Conservation (phyloP, 2,797 vertebrate genomes). For the Gymnocypris eckloni region DNA sequence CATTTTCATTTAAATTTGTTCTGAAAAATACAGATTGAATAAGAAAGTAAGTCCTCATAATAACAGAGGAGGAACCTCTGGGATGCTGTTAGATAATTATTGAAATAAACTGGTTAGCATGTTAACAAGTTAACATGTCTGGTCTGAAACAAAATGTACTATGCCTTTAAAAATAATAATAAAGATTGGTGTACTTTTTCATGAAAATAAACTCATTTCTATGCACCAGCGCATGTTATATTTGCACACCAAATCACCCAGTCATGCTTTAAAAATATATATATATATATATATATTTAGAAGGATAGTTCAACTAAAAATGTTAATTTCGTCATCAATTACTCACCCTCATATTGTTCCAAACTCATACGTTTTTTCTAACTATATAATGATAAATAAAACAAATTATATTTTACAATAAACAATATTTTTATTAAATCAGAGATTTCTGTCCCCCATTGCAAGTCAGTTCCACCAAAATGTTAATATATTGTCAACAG, state of each 20-base stretch:
- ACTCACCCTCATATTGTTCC: neutral
- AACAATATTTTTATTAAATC: neutral
- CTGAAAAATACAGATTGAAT: neutral
- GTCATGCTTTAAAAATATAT: neutral
- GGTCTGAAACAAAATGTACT: neutral
- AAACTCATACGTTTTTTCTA: neutral
- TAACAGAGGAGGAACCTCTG: neutral
- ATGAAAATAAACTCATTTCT: neutral
- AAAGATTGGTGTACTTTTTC: neutral
- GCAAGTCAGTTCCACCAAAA: neutral
- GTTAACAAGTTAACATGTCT: no score
- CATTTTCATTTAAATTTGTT: neutral
- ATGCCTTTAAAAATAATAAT: neutral
- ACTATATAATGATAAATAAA: neutral
- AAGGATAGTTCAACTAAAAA: neutral
- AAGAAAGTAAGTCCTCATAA: neutral
- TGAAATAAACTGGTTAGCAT: neutral
- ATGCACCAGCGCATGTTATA: no score
- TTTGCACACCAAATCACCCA: no score
- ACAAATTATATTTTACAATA: neutral
- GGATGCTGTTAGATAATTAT: neutral
- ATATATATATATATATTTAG: neutral
- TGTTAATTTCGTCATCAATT: neutral
- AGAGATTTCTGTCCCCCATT: neutral
- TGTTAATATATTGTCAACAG: neutral